Evolutionary conservation across 1,140 invertebrate species (phyloP).

Genomic region (Elymnias hypermnestra): DNA sequence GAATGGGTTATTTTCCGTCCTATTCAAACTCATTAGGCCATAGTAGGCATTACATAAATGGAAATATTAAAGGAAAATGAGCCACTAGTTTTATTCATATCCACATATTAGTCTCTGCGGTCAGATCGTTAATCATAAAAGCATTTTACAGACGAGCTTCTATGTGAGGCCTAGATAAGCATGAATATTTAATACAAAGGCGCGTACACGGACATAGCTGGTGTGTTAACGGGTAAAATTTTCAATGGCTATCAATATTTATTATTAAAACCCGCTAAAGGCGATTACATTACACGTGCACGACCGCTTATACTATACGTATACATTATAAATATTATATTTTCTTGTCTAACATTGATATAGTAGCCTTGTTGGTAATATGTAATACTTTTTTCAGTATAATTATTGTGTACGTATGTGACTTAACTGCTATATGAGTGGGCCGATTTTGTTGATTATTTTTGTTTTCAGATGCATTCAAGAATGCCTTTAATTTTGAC

Average conservation of each 20-base stretch:
- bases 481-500: too few relatives aligned
- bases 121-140: conserved; percentile 5
- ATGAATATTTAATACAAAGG: conserved; percentile 5
- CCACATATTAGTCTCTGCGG: conserved; percentile 1
- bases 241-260: conserved; percentile 1
- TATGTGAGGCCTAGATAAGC: conserved; percentile 5
- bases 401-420: too few relatives aligned
- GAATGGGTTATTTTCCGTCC: too few relatives aligned
- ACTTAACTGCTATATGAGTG: too few relatives aligned
- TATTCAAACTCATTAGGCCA: too few relatives aligned
- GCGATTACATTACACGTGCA: neutral
- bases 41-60: too few relatives aligned
- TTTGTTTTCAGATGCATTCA: too few relatives aligned
- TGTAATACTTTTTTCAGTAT: too few relatives aligned
- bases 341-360: neutral
- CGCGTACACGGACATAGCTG: neutral
- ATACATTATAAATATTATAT: neutral
- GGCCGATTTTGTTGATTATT: too few relatives aligned
- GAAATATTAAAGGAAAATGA: neutral
- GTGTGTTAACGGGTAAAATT: conserved; percentile 1
- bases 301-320: neutral
- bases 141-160: conserved; percentile 3
- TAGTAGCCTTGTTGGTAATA: too few relatives aligned
- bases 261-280: neutral
- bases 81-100: conserved; percentile 1